Evolutionary conservation across 2,888 invertebrate species (phyloP).

Genomic region (Harpagoxenus sublaevis): DNA sequence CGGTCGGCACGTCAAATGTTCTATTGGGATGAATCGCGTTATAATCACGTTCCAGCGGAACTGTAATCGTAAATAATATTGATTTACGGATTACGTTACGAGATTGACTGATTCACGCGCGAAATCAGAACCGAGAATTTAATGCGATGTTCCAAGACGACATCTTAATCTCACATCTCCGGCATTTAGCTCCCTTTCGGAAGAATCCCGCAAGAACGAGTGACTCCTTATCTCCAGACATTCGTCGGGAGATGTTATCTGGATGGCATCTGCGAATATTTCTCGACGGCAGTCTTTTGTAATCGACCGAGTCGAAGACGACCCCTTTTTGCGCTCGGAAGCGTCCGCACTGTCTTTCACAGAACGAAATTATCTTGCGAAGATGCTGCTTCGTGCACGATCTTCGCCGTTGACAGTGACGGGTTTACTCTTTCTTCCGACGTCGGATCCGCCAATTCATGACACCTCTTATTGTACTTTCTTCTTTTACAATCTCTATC

Average conservation of each 20-base stretch:
- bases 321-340: background rate
- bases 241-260: conserved; percentile 44
- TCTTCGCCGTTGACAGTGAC: background rate
- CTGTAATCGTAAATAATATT: conserved; percentile 26
- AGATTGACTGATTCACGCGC: background rate
- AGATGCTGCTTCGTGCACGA: background rate
- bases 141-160: background rate
- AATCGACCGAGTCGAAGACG: conserved; percentile 8
- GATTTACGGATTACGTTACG: background rate
- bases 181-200: background rate
- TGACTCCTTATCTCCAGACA: background rate
- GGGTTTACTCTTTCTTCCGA: background rate
- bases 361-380: conserved; percentile 14
- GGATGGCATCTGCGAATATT: conserved; percentile 47
- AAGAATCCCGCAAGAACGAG: conserved; percentile 49
- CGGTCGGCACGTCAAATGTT: background rate
- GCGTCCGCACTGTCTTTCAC: background rate
- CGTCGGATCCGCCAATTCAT: background rate
- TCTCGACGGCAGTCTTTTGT: conserved; percentile 16
- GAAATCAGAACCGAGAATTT: background rate
- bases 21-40: background rate
- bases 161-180: background rate
- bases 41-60: background rate
- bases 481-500: conserved; percentile 1
- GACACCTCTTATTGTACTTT: conserved; percentile 10